Evolutionary conservation across 2,797 vertebrate genomes (phyloP).

Genomic region (Malacoraja senta): DNA sequence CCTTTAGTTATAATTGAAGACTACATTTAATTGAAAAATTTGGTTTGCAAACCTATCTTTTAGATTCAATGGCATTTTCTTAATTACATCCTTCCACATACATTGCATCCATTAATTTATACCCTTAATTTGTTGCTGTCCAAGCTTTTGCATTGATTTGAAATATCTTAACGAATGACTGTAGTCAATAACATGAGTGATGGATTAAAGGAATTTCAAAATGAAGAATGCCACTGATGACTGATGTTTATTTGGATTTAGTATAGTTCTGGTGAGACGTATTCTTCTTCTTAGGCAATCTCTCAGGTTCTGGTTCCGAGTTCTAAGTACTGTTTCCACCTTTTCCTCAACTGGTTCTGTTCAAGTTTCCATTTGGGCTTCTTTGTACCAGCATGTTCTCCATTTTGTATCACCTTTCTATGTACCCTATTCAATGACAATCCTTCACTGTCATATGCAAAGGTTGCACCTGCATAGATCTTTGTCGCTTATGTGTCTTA

Average conservation of each 20-base stretch:
- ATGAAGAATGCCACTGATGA: neutral
- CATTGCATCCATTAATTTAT: neutral
- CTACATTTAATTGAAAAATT: neutral
- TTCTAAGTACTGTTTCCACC: too few relatives aligned
- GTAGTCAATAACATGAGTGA: neutral
- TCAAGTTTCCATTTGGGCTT: too few relatives aligned
- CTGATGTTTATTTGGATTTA: neutral
- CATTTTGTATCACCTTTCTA: too few relatives aligned
- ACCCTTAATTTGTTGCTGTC: neutral
- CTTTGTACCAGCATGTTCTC: too few relatives aligned
- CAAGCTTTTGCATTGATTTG: neutral
- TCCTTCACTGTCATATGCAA: too few relatives aligned
- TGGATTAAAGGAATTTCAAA: neutral
- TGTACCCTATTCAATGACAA: too few relatives aligned
- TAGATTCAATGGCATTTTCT: neutral
- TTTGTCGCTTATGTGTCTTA: too few relatives aligned
- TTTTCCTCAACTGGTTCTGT: too few relatives aligned
- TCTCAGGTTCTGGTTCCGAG: too few relatives aligned
- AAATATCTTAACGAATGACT: neutral
- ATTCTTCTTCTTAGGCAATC: too few relatives aligned
- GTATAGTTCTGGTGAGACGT: neutral
- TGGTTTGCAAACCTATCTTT: neutral
- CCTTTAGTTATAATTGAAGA: neutral
- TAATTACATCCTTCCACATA: conserved; percentile 1
- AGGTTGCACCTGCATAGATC: too few relatives aligned